Conservation (phyloP, 2,797 vertebrate genomes). For the Rhyacichthys aspro region DNA sequence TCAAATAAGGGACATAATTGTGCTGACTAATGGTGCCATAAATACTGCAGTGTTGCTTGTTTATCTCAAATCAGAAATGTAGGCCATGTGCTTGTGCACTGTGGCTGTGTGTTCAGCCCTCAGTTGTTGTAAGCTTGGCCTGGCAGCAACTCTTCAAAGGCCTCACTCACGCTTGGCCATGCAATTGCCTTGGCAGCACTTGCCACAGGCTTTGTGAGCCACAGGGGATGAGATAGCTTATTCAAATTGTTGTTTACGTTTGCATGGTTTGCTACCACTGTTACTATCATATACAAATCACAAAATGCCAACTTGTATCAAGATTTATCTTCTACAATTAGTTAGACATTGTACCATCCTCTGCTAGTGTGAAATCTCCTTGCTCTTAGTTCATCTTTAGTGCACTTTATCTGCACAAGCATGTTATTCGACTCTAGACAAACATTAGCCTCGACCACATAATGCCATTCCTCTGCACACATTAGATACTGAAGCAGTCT, state of each 20-base stretch:
- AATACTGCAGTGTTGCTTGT: slow-evolving; percentile 29
- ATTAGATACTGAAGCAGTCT: slow-evolving; percentile 32
- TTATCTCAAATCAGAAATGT: slow-evolving; percentile 33
- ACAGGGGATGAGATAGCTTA: background rate
- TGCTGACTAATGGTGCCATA: background rate
- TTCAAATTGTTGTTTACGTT: slow-evolving; percentile 19
- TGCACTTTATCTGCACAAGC: slow-evolving; percentile 21
- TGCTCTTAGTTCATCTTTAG: slow-evolving; percentile 1
- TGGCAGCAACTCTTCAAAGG: slow-evolving; percentile 44
- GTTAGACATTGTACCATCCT: slow-evolving; percentile 1
- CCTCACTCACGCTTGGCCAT: slow-evolving; percentile 43
- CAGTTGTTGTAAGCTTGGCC: slow-evolving; percentile 43
- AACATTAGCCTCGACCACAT: slow-evolving; percentile 13
- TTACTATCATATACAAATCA: slow-evolving; percentile 1
- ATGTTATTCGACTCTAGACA: slow-evolving; percentile 29
- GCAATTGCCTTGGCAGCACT: slow-evolving; percentile 41
- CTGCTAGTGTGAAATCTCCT: slow-evolving; percentile 15
- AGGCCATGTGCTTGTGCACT: slow-evolving; percentile 15
- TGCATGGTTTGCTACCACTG: slow-evolving; percentile 12
- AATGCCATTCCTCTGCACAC: slow-evolving; percentile 11
- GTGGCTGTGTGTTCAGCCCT: slow-evolving; percentile 32
- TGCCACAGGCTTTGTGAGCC: slow-evolving; percentile 24
- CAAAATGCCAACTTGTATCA: background rate
- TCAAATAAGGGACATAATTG: no score
- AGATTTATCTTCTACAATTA: background rate